Evolutionary conservation across 2,113 vertebrate genomes (phyloP), one percentile per base, ranked within the genome.

Genomic region (Esox niger): DNA sequence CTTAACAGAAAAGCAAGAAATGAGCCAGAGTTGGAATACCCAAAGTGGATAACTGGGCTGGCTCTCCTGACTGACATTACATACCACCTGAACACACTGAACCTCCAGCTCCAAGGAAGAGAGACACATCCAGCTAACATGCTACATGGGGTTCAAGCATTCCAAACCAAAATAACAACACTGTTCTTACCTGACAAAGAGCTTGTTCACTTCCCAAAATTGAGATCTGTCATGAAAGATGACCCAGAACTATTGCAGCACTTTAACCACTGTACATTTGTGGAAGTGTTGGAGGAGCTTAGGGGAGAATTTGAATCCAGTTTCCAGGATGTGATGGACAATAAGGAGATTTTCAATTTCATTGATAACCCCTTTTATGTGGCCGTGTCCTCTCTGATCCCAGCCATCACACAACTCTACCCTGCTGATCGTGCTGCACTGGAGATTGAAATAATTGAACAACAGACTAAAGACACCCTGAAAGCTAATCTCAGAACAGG

Each of bases 351-450:
- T 35, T 58, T 68, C 8, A 4, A 68, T 23, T 68, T 68, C 15
- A 68, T 57, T 58, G 66, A 68, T 9, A 61, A 61, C 54, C 66
- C 54, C 49, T 60, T 68, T n/a, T 10, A 2, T 31, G 66, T 68
- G 54, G 21, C 6, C 10, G 66, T 68, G 17, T 33, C 66, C 29
- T 68, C 32, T 33, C 32, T 33, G 5, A 33, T 8, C 32, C 32
- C 32, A 33, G 32, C 8, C 32, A 33, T 33, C 32, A 33, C 32
- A 33, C 5, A 8, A 4, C 32, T 33, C 32, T 33, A 4, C 5
- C 32, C 32, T 33, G n/a, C n/a, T n/a, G n/a, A 55, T 20, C 4
- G 4, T 55, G 52, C 52, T 25, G 21, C 52, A n/a, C 1, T 55
- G n/a, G 52, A 55, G 10, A 11, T n/a, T 55, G 52, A 55, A 55